Percentiles rank a stretch among this genome's conserved stretches.
These are phyloP conservation scores for Mallotus villosus DNA, from an alignment of 2,797 vertebrate species.

Conservation along the genomic window DNA sequence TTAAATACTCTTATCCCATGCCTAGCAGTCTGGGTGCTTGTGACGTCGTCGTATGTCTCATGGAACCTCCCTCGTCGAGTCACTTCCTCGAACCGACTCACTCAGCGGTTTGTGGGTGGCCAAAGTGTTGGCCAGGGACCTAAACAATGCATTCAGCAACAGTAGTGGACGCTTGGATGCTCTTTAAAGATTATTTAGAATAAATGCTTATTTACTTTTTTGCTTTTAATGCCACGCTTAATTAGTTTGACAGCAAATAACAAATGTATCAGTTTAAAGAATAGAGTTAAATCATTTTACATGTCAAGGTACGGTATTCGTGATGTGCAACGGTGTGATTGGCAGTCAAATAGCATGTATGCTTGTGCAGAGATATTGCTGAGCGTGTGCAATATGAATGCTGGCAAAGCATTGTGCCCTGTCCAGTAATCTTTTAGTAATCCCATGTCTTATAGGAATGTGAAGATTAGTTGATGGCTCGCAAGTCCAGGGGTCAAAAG, in stretches of 20 bases:
- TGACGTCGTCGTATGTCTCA: slow-evolving; percentile 34
- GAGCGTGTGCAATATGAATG: slow-evolving; percentile 12
- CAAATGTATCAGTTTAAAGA: background rate
- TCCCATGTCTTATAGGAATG: slow-evolving; percentile 40
- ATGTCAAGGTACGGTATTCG: background rate
- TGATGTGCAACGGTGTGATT: background rate
- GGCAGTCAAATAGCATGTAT: background rate
- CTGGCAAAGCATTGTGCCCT: slow-evolving; percentile 1
- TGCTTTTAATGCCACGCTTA: background rate
- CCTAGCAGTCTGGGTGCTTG: slow-evolving; percentile 59
- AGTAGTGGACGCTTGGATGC: background rate
- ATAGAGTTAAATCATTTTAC: too few species aligned
- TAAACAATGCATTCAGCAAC: background rate
- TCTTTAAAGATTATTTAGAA: slow-evolving; percentile 9
- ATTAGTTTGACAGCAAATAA: background rate
- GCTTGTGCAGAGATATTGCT: background rate
- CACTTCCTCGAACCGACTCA: background rate
- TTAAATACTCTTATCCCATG: slow-evolving; percentile 76
- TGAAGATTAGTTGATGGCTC: slow-evolving; percentile 30
- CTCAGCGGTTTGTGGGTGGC: background rate
- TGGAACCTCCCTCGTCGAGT: slow-evolving; percentile 19
- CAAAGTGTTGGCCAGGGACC: background rate
- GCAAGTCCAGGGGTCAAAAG: background rate
- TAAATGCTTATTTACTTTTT: background rate
- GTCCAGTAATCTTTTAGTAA: slow-evolving; percentile 51